Percentiles rank a stretch among this genome's conserved stretches.
Evolutionary conservation across 2,113 vertebrate genomes (phyloP).

Genomic region (Austrofundulus limnaeus): DNA sequence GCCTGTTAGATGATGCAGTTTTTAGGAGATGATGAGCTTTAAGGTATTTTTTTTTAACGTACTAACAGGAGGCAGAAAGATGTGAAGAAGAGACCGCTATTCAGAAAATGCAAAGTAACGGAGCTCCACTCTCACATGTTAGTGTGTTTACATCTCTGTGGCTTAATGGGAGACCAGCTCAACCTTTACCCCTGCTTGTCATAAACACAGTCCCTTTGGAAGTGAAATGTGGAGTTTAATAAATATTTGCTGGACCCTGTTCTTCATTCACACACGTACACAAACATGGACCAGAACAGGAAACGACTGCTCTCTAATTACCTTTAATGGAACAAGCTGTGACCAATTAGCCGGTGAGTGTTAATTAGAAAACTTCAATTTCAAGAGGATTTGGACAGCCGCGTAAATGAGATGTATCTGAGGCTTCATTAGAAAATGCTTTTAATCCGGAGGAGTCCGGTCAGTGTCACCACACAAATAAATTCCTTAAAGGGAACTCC

Average conservation of each 20-base stretch:
- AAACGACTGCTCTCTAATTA: slow-evolving; percentile 43
- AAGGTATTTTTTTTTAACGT: background rate
- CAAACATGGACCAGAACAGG: slow-evolving; percentile 22
- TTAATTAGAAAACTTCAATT: slow-evolving; percentile 36
- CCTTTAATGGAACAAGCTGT: slow-evolving; percentile 11
- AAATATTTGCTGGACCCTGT: slow-evolving; percentile 4
- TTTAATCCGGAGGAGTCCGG: slow-evolving; percentile 19
- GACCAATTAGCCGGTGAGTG: slow-evolving; percentile 32
- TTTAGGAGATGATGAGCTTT: background rate
- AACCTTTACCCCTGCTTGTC: slow-evolving; percentile 45
- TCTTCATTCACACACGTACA: background rate
- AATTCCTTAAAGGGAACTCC: no score
- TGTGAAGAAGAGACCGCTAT: background rate
- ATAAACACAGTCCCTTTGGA: slow-evolving; percentile 13
- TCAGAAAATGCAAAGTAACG: slow-evolving; percentile 34
- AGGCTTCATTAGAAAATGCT: slow-evolving; percentile 27
- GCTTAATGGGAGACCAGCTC: slow-evolving; percentile 39
- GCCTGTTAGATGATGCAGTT: background rate
- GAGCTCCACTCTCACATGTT: slow-evolving; percentile 43
- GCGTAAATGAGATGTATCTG: slow-evolving; percentile 25
- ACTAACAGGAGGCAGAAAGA: background rate
- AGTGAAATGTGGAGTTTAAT: slow-evolving; percentile 9
- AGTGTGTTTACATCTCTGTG: slow-evolving; percentile 22
- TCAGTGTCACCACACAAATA: background rate
- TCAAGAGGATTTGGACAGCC: slow-evolving; percentile 21